A percentile compares a stretch with the other conserved stretches of the same genome.
Evolutionary conservation across 2,888 invertebrate genomes (phyloP).

Genomic region (Brachylomia viminalis): DNA sequence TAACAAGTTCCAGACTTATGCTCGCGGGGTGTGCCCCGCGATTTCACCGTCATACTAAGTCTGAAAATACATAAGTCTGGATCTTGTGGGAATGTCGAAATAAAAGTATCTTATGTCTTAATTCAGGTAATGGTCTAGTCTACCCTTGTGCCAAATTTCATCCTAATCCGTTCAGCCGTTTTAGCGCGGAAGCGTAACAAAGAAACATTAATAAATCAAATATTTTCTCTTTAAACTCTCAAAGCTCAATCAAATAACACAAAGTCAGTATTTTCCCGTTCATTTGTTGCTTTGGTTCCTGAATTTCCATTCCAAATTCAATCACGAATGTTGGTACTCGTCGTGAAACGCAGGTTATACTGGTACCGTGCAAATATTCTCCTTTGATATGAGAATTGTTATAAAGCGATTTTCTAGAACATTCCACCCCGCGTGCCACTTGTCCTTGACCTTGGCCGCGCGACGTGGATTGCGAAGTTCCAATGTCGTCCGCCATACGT

Average conservation of each 20-base stretch:
- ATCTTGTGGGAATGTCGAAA: too few species aligned
- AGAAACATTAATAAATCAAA: too few species aligned
- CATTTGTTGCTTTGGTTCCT: conserved; percentile 37
- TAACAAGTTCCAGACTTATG: too few species aligned
- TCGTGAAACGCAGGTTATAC: conserved; percentile 20
- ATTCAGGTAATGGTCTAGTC: too few species aligned
- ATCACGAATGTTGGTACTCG: conserved; percentile 39
- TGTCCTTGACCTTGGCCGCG: conserved; percentile 62
- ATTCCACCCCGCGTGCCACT: conserved; percentile 60
- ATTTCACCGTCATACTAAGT: too few species aligned
- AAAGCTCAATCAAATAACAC: conserved; percentile 4
- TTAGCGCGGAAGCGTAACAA: too few species aligned
- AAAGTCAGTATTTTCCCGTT: conserved; percentile 29
- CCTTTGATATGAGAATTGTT: conserved; percentile 43
- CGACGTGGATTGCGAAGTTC: conserved; percentile 63
- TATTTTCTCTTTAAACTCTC: too few species aligned
- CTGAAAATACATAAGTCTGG: too few species aligned
- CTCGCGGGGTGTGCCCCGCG: too few species aligned
- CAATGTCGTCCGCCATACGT: conserved; percentile 58
- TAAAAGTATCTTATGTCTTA: too few species aligned
- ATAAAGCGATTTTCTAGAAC: conserved; percentile 56
- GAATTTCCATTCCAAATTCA: conserved; percentile 32
- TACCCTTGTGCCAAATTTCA: too few species aligned
- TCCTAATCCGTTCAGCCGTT: too few species aligned
- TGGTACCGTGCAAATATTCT: conserved; percentile 46